These are phyloP conservation scores for Lithodes maja DNA, from an alignment of 2,888 invertebrate genomes.

Conservation along the genomic window DNA sequence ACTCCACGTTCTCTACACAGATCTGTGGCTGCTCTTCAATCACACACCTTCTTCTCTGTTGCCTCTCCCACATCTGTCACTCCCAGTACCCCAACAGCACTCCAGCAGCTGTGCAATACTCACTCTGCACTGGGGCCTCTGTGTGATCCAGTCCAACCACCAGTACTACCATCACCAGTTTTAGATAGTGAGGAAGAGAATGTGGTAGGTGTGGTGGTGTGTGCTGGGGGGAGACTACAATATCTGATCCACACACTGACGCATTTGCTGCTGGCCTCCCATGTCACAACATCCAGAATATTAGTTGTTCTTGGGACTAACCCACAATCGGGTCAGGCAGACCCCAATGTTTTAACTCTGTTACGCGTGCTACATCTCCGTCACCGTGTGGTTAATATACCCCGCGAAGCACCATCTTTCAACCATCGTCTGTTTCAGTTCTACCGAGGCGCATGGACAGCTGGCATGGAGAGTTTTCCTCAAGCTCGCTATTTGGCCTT, in stretches of 20 bases:
- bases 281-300: conserved; percentile 21
- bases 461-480: conserved; percentile 44
- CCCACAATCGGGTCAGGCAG: background rate
- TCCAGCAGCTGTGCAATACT: conserved; percentile 25
- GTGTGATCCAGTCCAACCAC: conserved; percentile 39
- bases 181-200: background rate
- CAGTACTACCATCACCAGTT: background rate
- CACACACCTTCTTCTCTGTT: conserved; percentile 10
- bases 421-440: conserved; percentile 55
- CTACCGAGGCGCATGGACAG: conserved; percentile 51
- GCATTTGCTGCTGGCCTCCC: conserved; percentile 22
- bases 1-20: background rate
- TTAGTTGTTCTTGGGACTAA: conserved; percentile 48
- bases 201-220: conserved; percentile 50
- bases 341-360: conserved; percentile 36
- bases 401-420: background rate
- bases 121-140: conserved; percentile 40
- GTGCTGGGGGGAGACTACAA: conserved; percentile 59
- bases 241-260: conserved; percentile 48
- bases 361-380: conserved; percentile 34
- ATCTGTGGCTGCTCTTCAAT: conserved; percentile 4
- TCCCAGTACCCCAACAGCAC: background rate
- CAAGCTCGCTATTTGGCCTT: conserved; percentile 60
- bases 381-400: conserved; percentile 45
- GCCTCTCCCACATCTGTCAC: background rate